phyloP scores from a whole-genome alignment of 2,113 vertebrate species.

The Equus quagga region DNA sequence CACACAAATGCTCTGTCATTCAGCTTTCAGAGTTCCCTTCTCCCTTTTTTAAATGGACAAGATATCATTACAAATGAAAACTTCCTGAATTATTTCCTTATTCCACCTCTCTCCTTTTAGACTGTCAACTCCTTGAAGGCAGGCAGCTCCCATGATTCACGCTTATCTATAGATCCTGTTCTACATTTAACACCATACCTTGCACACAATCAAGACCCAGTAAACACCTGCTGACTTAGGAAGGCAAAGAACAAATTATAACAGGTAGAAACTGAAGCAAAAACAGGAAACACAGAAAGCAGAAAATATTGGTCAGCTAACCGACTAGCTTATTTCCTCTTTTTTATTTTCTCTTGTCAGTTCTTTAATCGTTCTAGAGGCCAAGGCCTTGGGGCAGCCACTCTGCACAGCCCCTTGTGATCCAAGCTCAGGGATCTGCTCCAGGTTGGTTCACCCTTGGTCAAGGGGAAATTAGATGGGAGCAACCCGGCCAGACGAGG shows the following conservation, averaged over 20 bases:
- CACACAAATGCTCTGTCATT: neutral
- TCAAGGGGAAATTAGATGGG: neutral
- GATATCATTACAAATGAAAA: neutral
- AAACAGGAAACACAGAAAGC: neutral
- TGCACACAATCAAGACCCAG: neutral
- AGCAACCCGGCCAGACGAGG: neutral
- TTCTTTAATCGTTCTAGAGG: neutral
- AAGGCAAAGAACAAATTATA: neutral
- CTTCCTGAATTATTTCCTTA: neutral
- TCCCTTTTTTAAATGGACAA: neutral
- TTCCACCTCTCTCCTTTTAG: neutral
- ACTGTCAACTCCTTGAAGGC: neutral
- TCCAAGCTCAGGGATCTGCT: neutral
- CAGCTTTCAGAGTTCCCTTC: neutral
- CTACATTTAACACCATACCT: neutral
- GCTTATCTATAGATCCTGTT: neutral
- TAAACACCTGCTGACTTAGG: neutral
- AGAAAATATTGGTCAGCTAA: neutral
- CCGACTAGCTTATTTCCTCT: neutral
- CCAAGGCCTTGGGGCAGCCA: neutral
- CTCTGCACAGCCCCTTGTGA: neutral
- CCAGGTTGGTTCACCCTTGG: neutral
- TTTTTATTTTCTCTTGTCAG: neutral
- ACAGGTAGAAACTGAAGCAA: neutral
- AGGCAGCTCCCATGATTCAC: neutral